Conservation (phyloP, 2,113 vertebrate genomes). For the Eretmochelys imbricata region DNA sequence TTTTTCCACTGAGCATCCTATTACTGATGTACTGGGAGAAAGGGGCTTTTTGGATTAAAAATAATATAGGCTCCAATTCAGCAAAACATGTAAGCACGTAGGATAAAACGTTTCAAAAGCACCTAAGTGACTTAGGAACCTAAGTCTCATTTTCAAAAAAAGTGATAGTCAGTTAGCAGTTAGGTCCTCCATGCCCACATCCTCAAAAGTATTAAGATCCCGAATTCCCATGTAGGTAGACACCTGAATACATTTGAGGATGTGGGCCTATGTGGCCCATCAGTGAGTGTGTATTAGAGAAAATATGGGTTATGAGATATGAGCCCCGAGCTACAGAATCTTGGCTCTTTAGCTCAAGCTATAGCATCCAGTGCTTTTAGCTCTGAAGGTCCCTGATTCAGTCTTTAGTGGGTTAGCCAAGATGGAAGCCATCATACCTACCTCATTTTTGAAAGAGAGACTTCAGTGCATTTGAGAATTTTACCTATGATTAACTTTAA, state of each 20-base stretch:
- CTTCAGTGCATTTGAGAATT: background rate
- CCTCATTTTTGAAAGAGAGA: background rate
- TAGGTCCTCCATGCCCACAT: background rate
- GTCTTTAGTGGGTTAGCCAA: too few species aligned
- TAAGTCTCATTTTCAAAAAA: background rate
- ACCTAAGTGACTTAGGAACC: background rate
- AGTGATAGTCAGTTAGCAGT: background rate
- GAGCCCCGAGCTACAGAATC: too few species aligned
- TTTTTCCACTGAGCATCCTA: background rate
- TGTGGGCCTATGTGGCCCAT: background rate
- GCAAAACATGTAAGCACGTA: background rate
- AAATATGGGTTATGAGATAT: too few species aligned
- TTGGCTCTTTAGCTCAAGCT: too few species aligned
- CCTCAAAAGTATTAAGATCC: background rate
- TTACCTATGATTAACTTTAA: background rate
- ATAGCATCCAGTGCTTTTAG: too few species aligned
- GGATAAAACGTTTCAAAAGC: background rate
- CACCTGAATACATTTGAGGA: background rate
- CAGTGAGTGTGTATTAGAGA: background rate
- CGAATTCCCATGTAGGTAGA: background rate
- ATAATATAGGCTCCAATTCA: background rate
- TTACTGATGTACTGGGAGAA: slow-evolving; percentile 23
- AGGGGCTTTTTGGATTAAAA: slow-evolving; percentile 7
- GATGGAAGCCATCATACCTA: background rate
- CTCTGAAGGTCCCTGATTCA: too few species aligned